Conservation (phyloP, 2,888 invertebrate genomes). For the Andricus quercusramuli region DNA sequence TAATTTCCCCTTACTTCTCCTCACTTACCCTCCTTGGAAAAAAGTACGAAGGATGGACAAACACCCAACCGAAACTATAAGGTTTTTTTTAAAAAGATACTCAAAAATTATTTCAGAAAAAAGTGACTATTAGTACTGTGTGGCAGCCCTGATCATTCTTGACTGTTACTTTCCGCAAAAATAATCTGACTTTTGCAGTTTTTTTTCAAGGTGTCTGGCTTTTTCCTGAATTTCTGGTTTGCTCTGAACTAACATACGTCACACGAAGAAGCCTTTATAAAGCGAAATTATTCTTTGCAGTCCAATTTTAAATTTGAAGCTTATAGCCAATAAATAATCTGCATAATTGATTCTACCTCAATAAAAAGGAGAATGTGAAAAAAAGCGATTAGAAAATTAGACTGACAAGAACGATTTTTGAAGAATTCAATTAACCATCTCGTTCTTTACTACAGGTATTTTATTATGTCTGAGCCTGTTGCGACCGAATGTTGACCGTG, state of each 20-base stretch:
- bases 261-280: not conserved
- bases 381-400: not conserved
- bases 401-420: conserved; percentile 21
- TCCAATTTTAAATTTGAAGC: not conserved
- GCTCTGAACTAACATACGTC: not conserved
- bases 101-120: too few relatives aligned
- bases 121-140: too few relatives aligned
- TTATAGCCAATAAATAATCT: conserved; percentile 23
- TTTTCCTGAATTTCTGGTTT: too few relatives aligned
- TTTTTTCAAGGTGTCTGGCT: too few relatives aligned
- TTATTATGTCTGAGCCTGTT: conserved; percentile 17
- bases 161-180: too few relatives aligned
- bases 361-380: conserved; percentile 4
- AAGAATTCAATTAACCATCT: conserved; percentile 27
- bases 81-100: too few relatives aligned
- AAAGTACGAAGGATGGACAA: too few relatives aligned
- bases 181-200: too few relatives aligned
- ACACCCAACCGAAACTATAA: too few relatives aligned
- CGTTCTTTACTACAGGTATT: conserved; percentile 29
- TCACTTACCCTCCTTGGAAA: too few relatives aligned
- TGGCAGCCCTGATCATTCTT: too few relatives aligned
- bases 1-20: too few relatives aligned
- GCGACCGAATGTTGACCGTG: conserved; percentile 27
- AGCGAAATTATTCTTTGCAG: not conserved
- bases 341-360: conserved; percentile 10